phyloP scores from a whole-genome alignment of 1,140 invertebrate genomes.

The Penaeus indicus region DNA sequence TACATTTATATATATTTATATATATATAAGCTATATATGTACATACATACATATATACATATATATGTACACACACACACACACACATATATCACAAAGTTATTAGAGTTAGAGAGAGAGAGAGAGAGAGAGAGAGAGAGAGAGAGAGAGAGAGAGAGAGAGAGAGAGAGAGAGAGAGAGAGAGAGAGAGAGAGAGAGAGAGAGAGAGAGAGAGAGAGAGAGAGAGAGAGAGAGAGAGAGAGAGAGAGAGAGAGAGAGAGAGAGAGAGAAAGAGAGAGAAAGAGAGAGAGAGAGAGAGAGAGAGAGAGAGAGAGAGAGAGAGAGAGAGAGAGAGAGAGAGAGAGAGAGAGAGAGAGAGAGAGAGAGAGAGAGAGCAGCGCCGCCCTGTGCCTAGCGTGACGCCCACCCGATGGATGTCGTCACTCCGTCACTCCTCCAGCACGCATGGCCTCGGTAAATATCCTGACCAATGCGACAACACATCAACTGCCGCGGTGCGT shows the following conservation, averaged over 20 bases:
- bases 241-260: neutral
- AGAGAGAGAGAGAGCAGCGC: neutral
- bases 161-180: neutral
- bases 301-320: neutral
- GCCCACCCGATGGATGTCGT: no score
- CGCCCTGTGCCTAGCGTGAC: no score
- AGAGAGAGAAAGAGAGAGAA: neutral
- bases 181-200: slow-evolving; percentile 7
- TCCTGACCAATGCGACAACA: no score
- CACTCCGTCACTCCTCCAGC: no score
- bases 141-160: neutral
- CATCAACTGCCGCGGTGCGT: no score
- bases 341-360: neutral
- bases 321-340: neutral
- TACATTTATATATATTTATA: no score
- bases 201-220: neutral
- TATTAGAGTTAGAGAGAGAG: no score
- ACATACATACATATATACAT: slow-evolving; percentile 9
- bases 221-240: neutral
- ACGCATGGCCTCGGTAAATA: no score
- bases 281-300: neutral
- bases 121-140: no score
- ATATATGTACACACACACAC: neutral
- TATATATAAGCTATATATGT: neutral
- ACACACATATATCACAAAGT: neutral